Evolutionary conservation across 92 coral and sea anemone species (phyloP), one percentile per base, ranked within the genome.

Genomic region (Heteractis magnifica): DNA sequence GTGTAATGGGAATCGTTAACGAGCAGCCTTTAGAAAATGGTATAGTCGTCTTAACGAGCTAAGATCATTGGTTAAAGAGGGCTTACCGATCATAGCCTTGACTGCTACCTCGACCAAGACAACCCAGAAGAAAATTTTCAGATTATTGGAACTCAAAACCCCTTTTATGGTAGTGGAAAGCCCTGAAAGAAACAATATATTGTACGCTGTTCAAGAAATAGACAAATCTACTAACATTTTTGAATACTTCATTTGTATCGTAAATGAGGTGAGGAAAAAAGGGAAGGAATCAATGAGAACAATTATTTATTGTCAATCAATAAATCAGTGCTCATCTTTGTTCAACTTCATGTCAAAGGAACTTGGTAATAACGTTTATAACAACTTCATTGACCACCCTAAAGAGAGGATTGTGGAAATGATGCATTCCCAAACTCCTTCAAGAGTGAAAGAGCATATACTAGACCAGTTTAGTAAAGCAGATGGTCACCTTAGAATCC

Each of bases 291-390:
- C 83, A 72, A 55, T 85, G 5, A 84, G 90, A 64, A 89, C 91
- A 8, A 88, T 89, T 4, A 72, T 89, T 15, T 89, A 81, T 64
- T 88, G 88, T 72, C 91, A 89, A 62, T 86, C 89, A 52, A 82
- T 89, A 14, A 81, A 86, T 60, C 89, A 82, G 68, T 86, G 89
- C 70, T 48, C 83, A 15, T 56, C 74, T 62, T 51, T 89, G 16
- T 89, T 85, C 50, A 62, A 79, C 4, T 76, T 49, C 20, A 5
- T 89, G 10, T 77, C 77, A 59, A 64, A 51, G 41, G 77, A 77
- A 10, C 84, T 89, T 19, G 89, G 87, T 23, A 48, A 65, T 51
- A 72, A 53, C 26, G 44, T 85, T 21, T 81, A 60, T 56, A 70
- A 56, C 65, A 72, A 68, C 82, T 52, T 41, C 51, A 56, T 11